Base-by-base conservation (phyloP, 2,888 invertebrate genomes). In the Drosophila pseudotalamancana region DNA sequence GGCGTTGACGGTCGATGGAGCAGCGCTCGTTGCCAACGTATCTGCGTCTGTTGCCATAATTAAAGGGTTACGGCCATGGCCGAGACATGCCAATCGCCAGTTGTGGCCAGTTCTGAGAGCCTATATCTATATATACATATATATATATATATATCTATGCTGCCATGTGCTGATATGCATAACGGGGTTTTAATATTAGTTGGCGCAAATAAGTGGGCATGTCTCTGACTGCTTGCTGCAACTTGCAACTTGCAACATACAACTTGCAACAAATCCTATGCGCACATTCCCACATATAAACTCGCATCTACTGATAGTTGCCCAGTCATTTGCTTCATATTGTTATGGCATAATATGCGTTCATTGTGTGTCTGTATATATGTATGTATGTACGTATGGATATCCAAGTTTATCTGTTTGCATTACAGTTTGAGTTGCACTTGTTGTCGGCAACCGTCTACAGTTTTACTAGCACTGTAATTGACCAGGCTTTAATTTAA, bases 131-230 rank as follows among this genome's bases (percentile, higher is more conserved):
- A 18, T 42, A 23, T 23, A 23, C 6, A 37, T 37, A 23, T 6
- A 23, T 23, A 23, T 25, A 23, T 23, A 14, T 19, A 37, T 9
- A 40, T 23, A 39, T 40, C 21, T 40, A 5, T 35, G 25, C 23
- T 46, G 48, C 68, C 63, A 57, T 63, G 63, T 66, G 57, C 78
- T 85, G 88, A 87, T 87, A 82, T 82, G 80, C 88, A 82, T 88
- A 82, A 82, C 81, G 81, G 88, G 75, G 87, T 78, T 87, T 81
- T 87, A 85, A 87, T 81, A 87, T 87, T 75, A 78, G 88, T 66
- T 82, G 88, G 64, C 75, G 66, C 79, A 71, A 78, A 85, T 77
- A 69, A 63, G 82, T 77, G 88, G 77, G 77, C 85, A 73, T 69
- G 74, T 85, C 70, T 65, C 62, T 61, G 23, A 35, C 37, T 45